A percentile compares a stretch with the other conserved stretches of the same genome.
These are phyloP conservation scores for Dromaius novaehollandiae DNA, from an alignment of 2,113 vertebrate genomes.

Conservation along the genomic window DNA sequence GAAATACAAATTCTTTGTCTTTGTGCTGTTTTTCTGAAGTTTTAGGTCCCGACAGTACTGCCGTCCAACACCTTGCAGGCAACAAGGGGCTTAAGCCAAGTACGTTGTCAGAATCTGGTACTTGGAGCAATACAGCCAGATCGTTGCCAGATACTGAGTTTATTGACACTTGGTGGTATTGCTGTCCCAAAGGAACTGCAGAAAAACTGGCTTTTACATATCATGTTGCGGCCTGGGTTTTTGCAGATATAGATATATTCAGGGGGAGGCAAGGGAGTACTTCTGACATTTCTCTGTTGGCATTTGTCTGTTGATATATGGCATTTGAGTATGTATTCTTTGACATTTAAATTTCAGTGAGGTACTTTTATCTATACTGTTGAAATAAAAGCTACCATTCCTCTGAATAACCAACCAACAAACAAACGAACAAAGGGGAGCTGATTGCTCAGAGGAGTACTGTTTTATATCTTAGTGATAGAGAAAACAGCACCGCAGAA, in stretches of 20 bases:
- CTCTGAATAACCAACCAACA: constrained; percentile 24
- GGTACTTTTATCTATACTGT: not conserved
- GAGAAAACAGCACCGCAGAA: not conserved
- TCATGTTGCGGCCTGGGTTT: not conserved
- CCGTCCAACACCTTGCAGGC: not conserved
- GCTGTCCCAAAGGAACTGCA: not conserved
- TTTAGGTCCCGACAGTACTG: not conserved
- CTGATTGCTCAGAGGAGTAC: not conserved
- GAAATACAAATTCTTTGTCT: not conserved
- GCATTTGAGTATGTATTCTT: constrained; percentile 57
- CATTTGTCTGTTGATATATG: constrained; percentile 62
- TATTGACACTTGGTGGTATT: not conserved
- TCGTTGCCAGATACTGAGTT: not conserved
- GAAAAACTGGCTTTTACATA: not conserved
- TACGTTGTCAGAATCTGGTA: not conserved
- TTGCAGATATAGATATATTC: constrained; percentile 24
- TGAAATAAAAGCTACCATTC: constrained; percentile 54
- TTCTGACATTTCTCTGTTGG: constrained; percentile 60
- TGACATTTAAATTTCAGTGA: constrained; percentile 67
- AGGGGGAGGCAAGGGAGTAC: not conserved
- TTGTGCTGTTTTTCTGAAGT: not conserved
- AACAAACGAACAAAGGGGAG: not conserved
- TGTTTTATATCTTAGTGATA: not conserved
- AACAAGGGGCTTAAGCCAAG: not conserved
- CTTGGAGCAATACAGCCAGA: not conserved